These are phyloP conservation scores for Asbolus verrucosus DNA, from an alignment of 1,140 invertebrate genomes.

Conservation along the genomic window DNA sequence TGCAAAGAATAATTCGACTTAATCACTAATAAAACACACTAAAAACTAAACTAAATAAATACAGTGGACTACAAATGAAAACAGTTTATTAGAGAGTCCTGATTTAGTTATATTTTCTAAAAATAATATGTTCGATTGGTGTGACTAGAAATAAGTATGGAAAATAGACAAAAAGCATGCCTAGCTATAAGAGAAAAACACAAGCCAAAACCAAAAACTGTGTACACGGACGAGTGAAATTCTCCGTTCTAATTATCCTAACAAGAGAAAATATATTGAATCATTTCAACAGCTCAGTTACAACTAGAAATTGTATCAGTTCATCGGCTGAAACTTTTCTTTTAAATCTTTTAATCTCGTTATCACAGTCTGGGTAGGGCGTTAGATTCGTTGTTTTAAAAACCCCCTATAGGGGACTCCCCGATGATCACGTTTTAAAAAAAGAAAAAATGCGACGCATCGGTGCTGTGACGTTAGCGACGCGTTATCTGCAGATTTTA, in stretches of 20 bases:
- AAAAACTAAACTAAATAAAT: conserved; percentile 33
- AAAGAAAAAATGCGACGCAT: too few species aligned
- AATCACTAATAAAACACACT: conserved; percentile 22
- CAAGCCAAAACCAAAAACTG: conserved; percentile 47
- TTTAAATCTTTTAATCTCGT: too few species aligned
- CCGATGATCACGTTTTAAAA: too few species aligned
- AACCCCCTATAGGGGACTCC: too few species aligned
- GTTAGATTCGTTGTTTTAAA: too few species aligned
- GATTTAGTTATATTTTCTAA: background rate
- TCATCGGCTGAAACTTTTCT: too few species aligned
- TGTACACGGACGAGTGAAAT: conserved; percentile 55
- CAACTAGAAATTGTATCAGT: too few species aligned
- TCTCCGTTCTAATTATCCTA: background rate
- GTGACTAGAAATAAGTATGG: conserved; percentile 12
- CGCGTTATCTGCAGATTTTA: too few species aligned
- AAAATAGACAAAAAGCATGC: conserved; percentile 47
- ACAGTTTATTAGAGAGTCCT: background rate
- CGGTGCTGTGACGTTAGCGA: too few species aligned
- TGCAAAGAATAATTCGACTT: conserved; percentile 8
- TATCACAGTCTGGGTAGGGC: too few species aligned
- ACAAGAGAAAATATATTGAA: background rate
- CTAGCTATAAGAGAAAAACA: conserved; percentile 34
- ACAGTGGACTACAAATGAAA: conserved; percentile 20
- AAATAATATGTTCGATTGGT: conserved; percentile 1
- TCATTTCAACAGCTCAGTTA: too few species aligned